Evolutionary conservation across 2,888 invertebrate genomes (phyloP).

Genomic region (Dryadula phaetusa): DNA sequence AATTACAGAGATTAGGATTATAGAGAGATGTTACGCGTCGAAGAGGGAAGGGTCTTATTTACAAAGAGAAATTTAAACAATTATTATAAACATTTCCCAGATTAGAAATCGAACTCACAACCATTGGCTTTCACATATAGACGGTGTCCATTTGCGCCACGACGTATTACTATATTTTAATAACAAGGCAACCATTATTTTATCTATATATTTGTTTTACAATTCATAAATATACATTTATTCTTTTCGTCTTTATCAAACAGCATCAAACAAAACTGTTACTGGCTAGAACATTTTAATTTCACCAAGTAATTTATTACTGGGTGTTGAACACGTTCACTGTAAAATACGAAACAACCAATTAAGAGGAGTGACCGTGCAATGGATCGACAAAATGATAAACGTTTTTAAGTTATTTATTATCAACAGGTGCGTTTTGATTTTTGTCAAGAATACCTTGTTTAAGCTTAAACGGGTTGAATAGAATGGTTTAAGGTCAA

Average conservation of each 20-base stretch:
- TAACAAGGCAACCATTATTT: background rate
- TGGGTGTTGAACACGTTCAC: background rate
- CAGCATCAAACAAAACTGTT: constrained; percentile 1
- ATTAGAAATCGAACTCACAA: too few species aligned
- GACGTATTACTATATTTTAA: too few species aligned
- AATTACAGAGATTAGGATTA: too few species aligned
- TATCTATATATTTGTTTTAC: background rate
- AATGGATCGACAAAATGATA: constrained; percentile 45
- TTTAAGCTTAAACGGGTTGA: constrained; percentile 5
- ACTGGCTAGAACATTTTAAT: background rate
- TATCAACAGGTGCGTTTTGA: constrained; percentile 48
- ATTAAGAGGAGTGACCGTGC: constrained; percentile 3
- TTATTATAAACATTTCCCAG: too few species aligned
- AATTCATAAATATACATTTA: background rate
- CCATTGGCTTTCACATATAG: too few species aligned
- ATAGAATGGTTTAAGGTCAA: background rate
- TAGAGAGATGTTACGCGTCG: too few species aligned
- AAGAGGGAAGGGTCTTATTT: too few species aligned
- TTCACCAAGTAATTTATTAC: background rate
- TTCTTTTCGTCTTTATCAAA: constrained; percentile 32
- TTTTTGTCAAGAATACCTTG: constrained; percentile 16
- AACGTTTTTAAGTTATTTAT: constrained; percentile 30
- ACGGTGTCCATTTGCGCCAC: too few species aligned
- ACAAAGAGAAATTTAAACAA: too few species aligned
- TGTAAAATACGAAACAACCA: background rate